Evolutionary conservation across 2,888 invertebrate genomes (phyloP).

Genomic region (Lampropteryx suffumata): DNA sequence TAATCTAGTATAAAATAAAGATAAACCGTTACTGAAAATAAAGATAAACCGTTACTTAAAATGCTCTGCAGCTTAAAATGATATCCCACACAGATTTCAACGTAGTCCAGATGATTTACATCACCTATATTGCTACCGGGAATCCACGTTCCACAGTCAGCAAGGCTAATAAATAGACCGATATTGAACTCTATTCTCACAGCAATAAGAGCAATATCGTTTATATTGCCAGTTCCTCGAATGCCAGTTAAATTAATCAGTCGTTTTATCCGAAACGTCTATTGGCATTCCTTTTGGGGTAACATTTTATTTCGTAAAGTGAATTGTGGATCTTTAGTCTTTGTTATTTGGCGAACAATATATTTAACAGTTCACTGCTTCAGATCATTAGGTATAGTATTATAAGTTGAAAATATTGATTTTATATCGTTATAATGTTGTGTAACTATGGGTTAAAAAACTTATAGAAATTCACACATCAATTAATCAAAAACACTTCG

Average conservation of each 20-base stretch:
- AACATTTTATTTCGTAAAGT: constrained; percentile 38
- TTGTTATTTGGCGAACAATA: constrained; percentile 13
- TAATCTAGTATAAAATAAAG: too few species aligned
- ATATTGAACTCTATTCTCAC: constrained; percentile 30
- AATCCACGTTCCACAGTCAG: constrained; percentile 28
- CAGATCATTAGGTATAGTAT: too few species aligned
- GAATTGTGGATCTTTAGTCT: constrained; percentile 30
- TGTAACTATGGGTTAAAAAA: too few species aligned
- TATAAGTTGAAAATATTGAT: too few species aligned
- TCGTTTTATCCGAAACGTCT: constrained; percentile 37
- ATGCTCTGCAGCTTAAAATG: constrained; percentile 4
- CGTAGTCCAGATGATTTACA: constrained; percentile 31
- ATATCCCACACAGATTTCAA: constrained; percentile 19
- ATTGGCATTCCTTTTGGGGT: constrained; percentile 33
- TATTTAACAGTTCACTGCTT: not conserved
- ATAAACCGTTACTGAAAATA: too few species aligned
- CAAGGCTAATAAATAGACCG: constrained; percentile 23
- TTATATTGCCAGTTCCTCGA: constrained; percentile 34
- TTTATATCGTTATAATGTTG: not conserved
- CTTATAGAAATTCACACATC: too few species aligned
- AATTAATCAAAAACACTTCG: constrained; percentile 5
- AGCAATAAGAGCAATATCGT: constrained; percentile 26
- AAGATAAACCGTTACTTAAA: not conserved
- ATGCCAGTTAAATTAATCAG: constrained; percentile 41
- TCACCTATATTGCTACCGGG: constrained; percentile 31